Evolutionary conservation across 37 sponge, comb jelly and placozoan genomes (phyloP), one percentile per base, ranked within the genome.

Genomic region (Chondrilla cf. caribensis): DNA sequence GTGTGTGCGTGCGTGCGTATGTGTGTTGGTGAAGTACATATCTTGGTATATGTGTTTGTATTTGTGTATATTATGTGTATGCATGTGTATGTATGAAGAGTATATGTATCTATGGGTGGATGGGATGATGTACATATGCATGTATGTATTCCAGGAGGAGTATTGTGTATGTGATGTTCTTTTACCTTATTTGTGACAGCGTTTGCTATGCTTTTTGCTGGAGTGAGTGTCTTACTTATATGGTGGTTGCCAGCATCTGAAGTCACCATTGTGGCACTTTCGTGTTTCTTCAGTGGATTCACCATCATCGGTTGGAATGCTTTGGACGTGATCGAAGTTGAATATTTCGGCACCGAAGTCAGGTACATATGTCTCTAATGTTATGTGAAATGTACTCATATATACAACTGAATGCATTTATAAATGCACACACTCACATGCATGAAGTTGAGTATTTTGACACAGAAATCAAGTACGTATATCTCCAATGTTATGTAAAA

Each of bases 261-360:
- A 78, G 58, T n/a, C 0, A 72, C 58, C 26, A 70, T 86, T 14
- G 87, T 94, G 38, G 77, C 89, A 19, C 85, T 94, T 22, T 86
- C 90, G 32, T 91, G 87, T 70, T 17, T 91, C 38, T 94, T 92
- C 84, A 89, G 77, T 70, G 92, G 87, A 3, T 41, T 95, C 58
- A 80, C 90, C 21, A 85, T 84, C 31, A 58, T 86, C 41, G 93
- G 93, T 19, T 95, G 93, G 93, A 95, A 91, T 67, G 87, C 93
- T 28, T 79, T 95, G 14, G 87, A 91, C 58, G 90, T 92, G 29
- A 54, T 95, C 42, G 44, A 91, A 31, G 85, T 64, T 0, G 83
- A 82, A 14, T 21, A 29, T 32, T 82, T 70, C 71, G 57, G 70
- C n/a, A 82, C 83, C 2, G 72, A 70, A n/a, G 33, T 82, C 44